phyloP scores from a whole-genome alignment of 1,140 invertebrate genomes.

The Diachasmimorpha longicaudata region DNA sequence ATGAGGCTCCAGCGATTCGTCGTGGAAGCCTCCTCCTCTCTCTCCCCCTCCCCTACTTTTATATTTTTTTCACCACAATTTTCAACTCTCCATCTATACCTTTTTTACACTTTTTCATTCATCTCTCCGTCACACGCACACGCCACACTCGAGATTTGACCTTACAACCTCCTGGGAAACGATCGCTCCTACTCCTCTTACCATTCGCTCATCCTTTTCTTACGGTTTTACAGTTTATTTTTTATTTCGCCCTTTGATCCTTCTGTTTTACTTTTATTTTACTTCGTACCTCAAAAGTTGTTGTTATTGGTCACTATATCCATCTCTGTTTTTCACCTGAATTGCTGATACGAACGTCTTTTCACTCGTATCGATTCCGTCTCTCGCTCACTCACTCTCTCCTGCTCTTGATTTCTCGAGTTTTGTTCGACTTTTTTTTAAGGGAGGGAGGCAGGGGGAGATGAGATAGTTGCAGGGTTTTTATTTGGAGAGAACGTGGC shows the following conservation, averaged over 20 bases:
- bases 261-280: neutral
- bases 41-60: constrained; percentile 13
- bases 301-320: neutral
- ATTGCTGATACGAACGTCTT: neutral
- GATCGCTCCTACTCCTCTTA: constrained; percentile 18
- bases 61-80: constrained; percentile 10
- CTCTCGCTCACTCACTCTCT: constrained; percentile 18
- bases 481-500: constrained; percentile 10
- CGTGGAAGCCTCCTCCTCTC: constrained; percentile 24
- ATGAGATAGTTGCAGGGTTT: constrained; percentile 20
- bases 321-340: neutral
- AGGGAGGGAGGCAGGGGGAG: neutral
- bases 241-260: neutral
- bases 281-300: constrained; percentile 10
- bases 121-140: constrained; percentile 25
- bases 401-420: constrained; percentile 7
- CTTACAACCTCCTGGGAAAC: constrained; percentile 36
- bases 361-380: neutral
- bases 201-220: neutral
- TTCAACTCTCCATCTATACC: neutral
- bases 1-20: constrained; percentile 26
- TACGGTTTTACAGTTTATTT: neutral
- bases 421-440: constrained; percentile 6
- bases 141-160: constrained; percentile 24
- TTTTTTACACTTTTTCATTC: neutral